Conservation (phyloP, 2,888 invertebrate genomes). For the Drosophila vallismaia region DNA sequence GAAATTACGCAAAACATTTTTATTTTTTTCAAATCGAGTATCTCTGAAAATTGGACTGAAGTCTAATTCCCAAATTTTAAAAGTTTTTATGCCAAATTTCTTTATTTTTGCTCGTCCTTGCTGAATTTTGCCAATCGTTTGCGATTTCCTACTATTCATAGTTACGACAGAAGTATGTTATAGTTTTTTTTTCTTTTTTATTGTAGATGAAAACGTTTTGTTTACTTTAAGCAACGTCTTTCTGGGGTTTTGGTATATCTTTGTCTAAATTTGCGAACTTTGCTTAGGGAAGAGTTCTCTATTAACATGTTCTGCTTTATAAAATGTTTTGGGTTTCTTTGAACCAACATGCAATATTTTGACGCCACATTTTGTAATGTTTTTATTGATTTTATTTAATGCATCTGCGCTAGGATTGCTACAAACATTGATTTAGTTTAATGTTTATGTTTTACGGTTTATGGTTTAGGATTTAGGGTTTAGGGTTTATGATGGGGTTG, state of each 20-base stretch:
- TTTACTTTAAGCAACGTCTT: constrained; percentile 45
- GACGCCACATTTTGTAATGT: constrained; percentile 21
- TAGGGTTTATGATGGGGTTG: constrained; percentile 40
- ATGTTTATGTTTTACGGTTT: constrained; percentile 36
- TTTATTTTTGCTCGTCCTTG: constrained; percentile 4
- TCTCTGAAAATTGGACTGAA: background rate
- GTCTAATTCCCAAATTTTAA: constrained; percentile 1
- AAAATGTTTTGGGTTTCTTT: constrained; percentile 40
- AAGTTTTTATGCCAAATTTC: constrained; percentile 17
- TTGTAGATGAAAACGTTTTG: constrained; percentile 31
- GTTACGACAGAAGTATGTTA: constrained; percentile 24
- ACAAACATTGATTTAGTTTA: constrained; percentile 73
- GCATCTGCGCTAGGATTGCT: constrained; percentile 59
- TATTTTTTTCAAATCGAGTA: background rate
- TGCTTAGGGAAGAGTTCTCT: constrained; percentile 53
- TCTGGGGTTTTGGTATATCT: constrained; percentile 65
- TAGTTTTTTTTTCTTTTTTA: constrained; percentile 28
- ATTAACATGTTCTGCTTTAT: constrained; percentile 39
- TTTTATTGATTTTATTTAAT: constrained; percentile 47
- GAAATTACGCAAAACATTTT: background rate
- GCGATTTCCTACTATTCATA: constrained; percentile 27
- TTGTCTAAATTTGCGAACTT: constrained; percentile 57
- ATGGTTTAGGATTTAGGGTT: constrained; percentile 48
- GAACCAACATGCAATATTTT: constrained; percentile 50
- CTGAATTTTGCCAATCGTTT: constrained; percentile 25